A percentile compares a stretch with the other conserved stretches of the same genome.
These are phyloP conservation scores for Gymnothorax reevesii DNA, from an alignment of 2,797 vertebrate genomes.

Conservation along the genomic window DNA sequence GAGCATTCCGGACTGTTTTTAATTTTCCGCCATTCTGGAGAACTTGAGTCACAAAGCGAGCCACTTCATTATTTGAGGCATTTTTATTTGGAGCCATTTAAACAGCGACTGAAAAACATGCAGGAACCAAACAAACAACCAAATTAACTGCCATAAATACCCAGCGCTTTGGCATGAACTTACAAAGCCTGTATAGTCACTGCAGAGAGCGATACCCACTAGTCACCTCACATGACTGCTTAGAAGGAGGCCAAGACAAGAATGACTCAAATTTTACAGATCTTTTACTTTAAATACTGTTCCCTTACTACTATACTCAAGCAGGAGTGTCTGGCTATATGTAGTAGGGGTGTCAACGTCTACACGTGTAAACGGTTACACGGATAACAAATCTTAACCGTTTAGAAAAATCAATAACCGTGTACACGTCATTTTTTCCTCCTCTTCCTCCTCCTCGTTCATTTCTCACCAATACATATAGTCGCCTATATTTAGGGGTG, in stretches of 20 bases:
- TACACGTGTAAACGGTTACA: too few species aligned
- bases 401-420: too few species aligned
- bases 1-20: constrained; percentile 42
- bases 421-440: too few species aligned
- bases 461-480: too few species aligned
- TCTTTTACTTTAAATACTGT: not conserved
- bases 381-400: too few species aligned
- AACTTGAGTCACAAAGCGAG: constrained; percentile 52
- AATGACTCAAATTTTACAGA: not conserved
- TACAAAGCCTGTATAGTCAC: not conserved
- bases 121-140: not conserved
- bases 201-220: not conserved
- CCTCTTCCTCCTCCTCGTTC: too few species aligned
- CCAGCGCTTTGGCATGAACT: not conserved
- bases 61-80: constrained; percentile 31
- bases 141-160: not conserved
- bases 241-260: not conserved
- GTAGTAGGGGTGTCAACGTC: too few species aligned
- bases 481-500: too few species aligned
- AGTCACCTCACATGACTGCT: not conserved
- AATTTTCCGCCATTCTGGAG: constrained; percentile 49
- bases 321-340: not conserved
- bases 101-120: not conserved
- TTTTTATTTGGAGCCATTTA: not conserved
- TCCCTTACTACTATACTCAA: not conserved